Percentiles rank a stretch among this genome's conserved stretches.
Conservation (phyloP, 1,140 invertebrate genomes). For the Globodera rostochiensis region DNA sequence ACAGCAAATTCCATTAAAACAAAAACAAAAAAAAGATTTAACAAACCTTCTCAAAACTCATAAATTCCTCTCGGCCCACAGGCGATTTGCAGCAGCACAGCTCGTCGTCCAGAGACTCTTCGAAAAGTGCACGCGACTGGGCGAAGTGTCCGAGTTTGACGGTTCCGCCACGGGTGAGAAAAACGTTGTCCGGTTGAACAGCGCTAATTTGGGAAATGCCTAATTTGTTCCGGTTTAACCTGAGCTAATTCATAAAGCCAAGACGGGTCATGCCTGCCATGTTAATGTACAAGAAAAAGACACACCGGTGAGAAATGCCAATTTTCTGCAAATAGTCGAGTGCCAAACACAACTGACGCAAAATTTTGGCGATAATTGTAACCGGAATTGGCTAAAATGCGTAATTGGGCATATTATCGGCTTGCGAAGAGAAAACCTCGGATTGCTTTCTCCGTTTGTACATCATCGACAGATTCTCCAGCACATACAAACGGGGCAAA, state of each 20-base stretch:
- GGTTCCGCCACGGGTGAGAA: constrained; percentile 45
- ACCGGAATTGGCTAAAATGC: constrained; percentile 46
- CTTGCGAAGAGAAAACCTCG: constrained; percentile 23
- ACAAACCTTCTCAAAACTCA: constrained; percentile 46
- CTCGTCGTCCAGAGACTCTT: constrained; percentile 23
- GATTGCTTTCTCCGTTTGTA: constrained; percentile 32
- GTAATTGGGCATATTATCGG: neutral
- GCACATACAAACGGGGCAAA: constrained; percentile 44
- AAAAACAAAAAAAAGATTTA: neutral
- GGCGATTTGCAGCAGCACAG: constrained; percentile 35
- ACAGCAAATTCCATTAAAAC: neutral
- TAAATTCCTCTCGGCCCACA: constrained; percentile 51
- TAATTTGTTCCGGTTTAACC: too few species aligned
- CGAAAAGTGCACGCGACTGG: constrained; percentile 32
- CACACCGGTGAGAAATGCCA: constrained; percentile 46
- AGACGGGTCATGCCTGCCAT: neutral
- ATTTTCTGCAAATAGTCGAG: constrained; percentile 43
- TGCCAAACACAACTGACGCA: constrained; percentile 45
- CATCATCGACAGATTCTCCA: constrained; percentile 30
- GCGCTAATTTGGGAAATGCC: constrained; percentile 28
- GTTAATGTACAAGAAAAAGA: constrained; percentile 14
- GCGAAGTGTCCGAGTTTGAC: constrained; percentile 49
- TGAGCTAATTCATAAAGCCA: neutral
- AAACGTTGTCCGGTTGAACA: constrained; percentile 49
- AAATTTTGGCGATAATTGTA: constrained; percentile 44